Percentiles rank a stretch among this genome's conserved stretches.
Evolutionary conservation across 2,113 vertebrate genomes (phyloP).

Genomic region (Paraplagusia blochii): DNA sequence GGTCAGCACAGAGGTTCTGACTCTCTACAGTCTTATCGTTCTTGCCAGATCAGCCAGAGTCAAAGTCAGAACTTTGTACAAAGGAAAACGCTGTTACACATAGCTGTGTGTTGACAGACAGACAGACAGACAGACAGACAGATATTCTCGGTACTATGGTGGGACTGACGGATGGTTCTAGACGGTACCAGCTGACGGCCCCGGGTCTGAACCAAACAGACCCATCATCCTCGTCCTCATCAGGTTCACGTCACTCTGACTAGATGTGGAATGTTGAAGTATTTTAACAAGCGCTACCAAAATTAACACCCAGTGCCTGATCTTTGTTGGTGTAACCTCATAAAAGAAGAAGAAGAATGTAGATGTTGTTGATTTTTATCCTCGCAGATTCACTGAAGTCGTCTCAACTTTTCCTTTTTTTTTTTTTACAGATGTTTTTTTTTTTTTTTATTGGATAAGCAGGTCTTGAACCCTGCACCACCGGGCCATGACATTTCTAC

Average conservation of each 20-base stretch:
- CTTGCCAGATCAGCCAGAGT: conserved; percentile 29
- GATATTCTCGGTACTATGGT: conserved; percentile 75
- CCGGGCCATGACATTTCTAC: conserved; percentile 45
- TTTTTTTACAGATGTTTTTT: conserved; percentile 3
- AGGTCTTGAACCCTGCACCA: conserved; percentile 26
- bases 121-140: no score
- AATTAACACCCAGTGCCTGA: conserved; percentile 33
- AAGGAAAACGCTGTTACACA: conserved; percentile 29
- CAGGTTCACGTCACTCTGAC: conserved; percentile 23
- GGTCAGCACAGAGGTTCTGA: conserved; percentile 48
- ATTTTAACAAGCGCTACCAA: conserved; percentile 36
- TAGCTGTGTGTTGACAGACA: no score
- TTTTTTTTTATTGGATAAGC: conserved; percentile 44
- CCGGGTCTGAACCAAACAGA: no score
- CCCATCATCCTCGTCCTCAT: conserved; percentile 14
- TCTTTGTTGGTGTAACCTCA: conserved; percentile 12
- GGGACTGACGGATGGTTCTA: conserved; percentile 60
- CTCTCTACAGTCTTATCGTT: conserved; percentile 40
- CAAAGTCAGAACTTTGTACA: conserved; percentile 58
- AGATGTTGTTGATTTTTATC: conserved; percentile 38
- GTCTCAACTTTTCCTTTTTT: conserved; percentile 3
- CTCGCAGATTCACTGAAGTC: conserved; percentile 21
- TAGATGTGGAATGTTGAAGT: conserved; percentile 32
- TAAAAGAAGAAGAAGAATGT: conserved; percentile 17
- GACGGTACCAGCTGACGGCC: conserved; percentile 31